Evolutionary conservation across 2,888 invertebrate species (phyloP).

Genomic region (Furcula furcula): DNA sequence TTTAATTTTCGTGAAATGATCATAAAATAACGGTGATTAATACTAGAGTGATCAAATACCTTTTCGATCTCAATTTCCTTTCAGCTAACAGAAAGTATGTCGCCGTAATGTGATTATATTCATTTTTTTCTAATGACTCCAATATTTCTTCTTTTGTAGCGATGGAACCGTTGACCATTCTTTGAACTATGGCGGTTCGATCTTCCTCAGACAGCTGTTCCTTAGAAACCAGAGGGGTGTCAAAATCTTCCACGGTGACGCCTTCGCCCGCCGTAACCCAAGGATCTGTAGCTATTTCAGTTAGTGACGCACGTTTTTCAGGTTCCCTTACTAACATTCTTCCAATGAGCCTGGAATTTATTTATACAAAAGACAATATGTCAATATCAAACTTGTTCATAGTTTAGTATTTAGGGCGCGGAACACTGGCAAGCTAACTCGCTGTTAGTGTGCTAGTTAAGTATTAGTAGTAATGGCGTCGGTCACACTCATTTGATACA

Average conservation of each 20-base stretch:
- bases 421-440: too few species aligned
- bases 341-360: constrained; percentile 87
- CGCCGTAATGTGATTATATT: constrained; percentile 99
- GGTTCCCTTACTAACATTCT: constrained; percentile 97
- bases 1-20: too few species aligned
- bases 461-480: too few species aligned
- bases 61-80: constrained; percentile 90
- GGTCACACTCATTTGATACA: too few species aligned
- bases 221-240: constrained; percentile 91
- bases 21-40: not conserved
- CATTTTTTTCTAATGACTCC: constrained; percentile 96
- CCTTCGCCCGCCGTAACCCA: constrained; percentile 88
- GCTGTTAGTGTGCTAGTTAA: too few species aligned
- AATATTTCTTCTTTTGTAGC: constrained; percentile 96
- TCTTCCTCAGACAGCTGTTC: constrained; percentile 96
- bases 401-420: too few species aligned
- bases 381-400: too few species aligned
- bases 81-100: constrained; percentile 98
- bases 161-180: constrained; percentile 97
- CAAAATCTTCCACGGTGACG: constrained; percentile 79
- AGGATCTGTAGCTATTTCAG: constrained; percentile 92
- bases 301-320: constrained; percentile 92
- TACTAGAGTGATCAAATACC: constrained; percentile 57
- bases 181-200: constrained; percentile 94
- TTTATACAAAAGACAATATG: too few species aligned